These are phyloP conservation scores for Acrocephalus kingi DNA, from an alignment of 2,113 vertebrate species.

Conservation along the genomic window DNA sequence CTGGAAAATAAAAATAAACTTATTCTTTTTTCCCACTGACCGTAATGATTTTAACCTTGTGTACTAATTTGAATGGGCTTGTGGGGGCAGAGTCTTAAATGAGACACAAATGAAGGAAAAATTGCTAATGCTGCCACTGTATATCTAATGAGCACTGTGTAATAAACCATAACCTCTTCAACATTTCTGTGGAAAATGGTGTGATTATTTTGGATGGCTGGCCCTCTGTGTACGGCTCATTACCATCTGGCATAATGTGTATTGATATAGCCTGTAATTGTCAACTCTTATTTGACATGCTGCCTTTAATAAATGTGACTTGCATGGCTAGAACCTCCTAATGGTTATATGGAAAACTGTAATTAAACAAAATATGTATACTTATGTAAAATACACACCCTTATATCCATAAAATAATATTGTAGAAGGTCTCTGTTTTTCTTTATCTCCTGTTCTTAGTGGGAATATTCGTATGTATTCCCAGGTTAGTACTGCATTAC, in stretches of 20 bases:
- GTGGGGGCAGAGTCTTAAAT: conserved; percentile 78
- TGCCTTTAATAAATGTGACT: conserved; percentile 95
- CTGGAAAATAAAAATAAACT: conserved; percentile 75
- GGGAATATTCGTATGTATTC: not conserved
- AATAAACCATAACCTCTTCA: conserved; percentile 89
- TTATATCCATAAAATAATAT: conserved; percentile 12
- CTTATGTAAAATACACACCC: conserved; percentile 53
- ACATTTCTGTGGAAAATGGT: conserved; percentile 83
- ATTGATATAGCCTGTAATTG: conserved; percentile 95
- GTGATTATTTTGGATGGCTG: conserved; percentile 86
- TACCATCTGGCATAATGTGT: conserved; percentile 89
- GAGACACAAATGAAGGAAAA: conserved; percentile 82
- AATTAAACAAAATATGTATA: conserved; percentile 72
- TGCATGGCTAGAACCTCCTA: conserved; percentile 81
- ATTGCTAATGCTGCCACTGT: conserved; percentile 80
- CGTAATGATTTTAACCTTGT: conserved; percentile 83
- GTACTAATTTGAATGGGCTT: conserved; percentile 78
- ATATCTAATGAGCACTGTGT: conserved; percentile 85
- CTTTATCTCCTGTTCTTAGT: not conserved
- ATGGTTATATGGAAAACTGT: conserved; percentile 77
- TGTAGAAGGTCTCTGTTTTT: not conserved
- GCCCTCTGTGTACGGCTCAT: conserved; percentile 88
- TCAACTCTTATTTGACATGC: conserved; percentile 95
- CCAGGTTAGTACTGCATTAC: not conserved
- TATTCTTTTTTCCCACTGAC: conserved; percentile 55